Conservation (phyloP, 1,140 invertebrate species). For the Musca domestica region DNA sequence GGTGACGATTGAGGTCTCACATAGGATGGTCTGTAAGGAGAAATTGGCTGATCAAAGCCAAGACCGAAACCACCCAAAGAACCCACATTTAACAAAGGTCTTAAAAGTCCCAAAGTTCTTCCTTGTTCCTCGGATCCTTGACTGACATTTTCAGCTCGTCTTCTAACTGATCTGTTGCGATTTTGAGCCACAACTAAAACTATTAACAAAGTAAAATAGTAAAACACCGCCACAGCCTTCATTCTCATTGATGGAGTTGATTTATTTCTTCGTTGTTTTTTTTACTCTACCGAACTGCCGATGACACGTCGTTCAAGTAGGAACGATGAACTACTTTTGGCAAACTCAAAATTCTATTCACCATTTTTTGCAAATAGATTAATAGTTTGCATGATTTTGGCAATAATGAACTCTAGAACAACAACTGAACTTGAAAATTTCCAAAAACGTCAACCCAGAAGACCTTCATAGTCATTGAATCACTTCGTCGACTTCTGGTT, state of each 20-base stretch:
- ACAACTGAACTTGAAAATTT: slow-evolving; percentile 5
- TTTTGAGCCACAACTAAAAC: neutral
- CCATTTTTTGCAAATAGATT: no score
- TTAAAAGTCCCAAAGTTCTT: slow-evolving; percentile 40
- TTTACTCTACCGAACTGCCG: no score
- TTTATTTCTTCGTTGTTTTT: no score
- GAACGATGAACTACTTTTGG: no score
- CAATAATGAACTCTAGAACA: no score
- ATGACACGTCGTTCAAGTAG: no score
- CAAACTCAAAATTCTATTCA: no score
- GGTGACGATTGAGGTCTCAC: neutral
- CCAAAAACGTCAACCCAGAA: neutral
- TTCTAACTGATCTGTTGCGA: neutral
- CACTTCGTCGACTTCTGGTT: neutral
- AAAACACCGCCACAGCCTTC: neutral
- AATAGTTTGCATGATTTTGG: no score
- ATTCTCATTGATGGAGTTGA: neutral
- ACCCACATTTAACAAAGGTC: slow-evolving; percentile 33
- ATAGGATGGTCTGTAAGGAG: neutral
- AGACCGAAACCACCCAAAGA: slow-evolving; percentile 21
- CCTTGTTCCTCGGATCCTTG: slow-evolving; percentile 27
- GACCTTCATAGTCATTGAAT: slow-evolving; percentile 1
- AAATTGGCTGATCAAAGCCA: slow-evolving; percentile 4
- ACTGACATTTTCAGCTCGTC: neutral
- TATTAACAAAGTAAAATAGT: neutral